Conservation (phyloP, 2,113 vertebrate species). For the Alouatta palliata region DNA sequence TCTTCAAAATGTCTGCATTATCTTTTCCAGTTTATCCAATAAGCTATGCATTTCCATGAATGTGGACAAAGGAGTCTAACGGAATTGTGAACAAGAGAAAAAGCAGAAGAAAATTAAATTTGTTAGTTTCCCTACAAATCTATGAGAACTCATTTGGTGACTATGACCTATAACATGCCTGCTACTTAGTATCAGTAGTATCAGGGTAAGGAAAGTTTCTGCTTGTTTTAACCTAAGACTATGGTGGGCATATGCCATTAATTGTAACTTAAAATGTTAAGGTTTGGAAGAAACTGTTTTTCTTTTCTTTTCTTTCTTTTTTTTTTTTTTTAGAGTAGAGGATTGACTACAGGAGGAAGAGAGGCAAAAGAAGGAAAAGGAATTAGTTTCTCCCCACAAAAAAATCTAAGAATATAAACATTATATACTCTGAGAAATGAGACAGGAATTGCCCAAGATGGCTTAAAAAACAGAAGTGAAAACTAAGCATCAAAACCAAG, state of each 20-base stretch:
- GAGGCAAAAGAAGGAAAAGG: conserved; percentile 27
- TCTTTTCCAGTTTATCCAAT: conserved; percentile 43
- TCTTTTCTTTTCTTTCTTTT: background rate
- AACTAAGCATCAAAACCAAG: background rate
- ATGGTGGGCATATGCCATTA: background rate
- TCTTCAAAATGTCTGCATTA: conserved; percentile 48
- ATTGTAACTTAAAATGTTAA: conserved; percentile 24
- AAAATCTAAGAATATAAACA: conserved; percentile 52
- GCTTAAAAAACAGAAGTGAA: conserved; percentile 22
- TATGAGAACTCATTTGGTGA: conserved; percentile 36
- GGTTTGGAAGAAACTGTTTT: background rate
- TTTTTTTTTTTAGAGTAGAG: background rate
- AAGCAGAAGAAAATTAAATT: conserved; percentile 59
- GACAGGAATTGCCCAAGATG: background rate
- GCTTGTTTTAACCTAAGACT: background rate
- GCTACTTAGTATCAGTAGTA: background rate
- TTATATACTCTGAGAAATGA: conserved; percentile 31
- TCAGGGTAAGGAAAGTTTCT: background rate
- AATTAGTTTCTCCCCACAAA: background rate
- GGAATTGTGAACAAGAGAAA: conserved; percentile 60
- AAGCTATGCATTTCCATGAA: conserved; percentile 18
- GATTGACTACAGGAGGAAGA: conserved; percentile 31
- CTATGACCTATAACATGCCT: conserved; percentile 26
- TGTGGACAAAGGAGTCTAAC: conserved; percentile 65
- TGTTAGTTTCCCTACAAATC: conserved; percentile 60